A percentile compares a stretch with the other conserved stretches of the same genome.
Conservation (phyloP, 2,113 vertebrate species). For the Pseudolaguvia tuberculata region DNA sequence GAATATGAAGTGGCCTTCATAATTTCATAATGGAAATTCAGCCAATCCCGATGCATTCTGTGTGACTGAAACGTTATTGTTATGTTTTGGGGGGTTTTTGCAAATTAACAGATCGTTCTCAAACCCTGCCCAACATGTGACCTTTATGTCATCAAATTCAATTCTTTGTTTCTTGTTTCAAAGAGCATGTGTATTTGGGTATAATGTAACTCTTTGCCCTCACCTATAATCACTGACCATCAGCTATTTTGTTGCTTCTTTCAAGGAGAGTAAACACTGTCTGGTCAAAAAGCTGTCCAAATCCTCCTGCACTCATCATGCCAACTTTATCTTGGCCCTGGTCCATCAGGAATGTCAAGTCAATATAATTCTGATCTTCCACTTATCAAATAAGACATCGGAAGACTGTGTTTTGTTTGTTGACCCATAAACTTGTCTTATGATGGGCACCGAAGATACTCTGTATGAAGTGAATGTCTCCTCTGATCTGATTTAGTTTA, state of each 20-base stretch:
- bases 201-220: constrained; percentile 21
- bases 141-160: too few species aligned
- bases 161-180: too few species aligned
- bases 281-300: constrained; percentile 41
- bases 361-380: constrained; percentile 4
- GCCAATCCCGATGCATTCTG: too few species aligned
- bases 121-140: too few species aligned
- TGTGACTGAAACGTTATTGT: too few species aligned
- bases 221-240: constrained; percentile 18
- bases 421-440: constrained; percentile 11
- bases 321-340: constrained; percentile 1
- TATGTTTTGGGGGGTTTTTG: too few species aligned
- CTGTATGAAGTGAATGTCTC: constrained; percentile 1
- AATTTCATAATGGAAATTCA: too few species aligned
- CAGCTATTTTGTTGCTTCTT: constrained; percentile 17
- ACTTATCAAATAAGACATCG: background rate
- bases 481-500: constrained; percentile 8
- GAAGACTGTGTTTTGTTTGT: background rate
- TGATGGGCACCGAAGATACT: background rate
- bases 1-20: too few species aligned
- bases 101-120: too few species aligned
- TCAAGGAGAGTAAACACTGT: constrained; percentile 45
- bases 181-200: background rate
- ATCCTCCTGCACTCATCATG: constrained; percentile 25
- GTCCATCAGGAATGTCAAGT: constrained; percentile 8